Conservation (phyloP, 1,140 invertebrate genomes). For the Centruroides sculpturatus region DNA sequence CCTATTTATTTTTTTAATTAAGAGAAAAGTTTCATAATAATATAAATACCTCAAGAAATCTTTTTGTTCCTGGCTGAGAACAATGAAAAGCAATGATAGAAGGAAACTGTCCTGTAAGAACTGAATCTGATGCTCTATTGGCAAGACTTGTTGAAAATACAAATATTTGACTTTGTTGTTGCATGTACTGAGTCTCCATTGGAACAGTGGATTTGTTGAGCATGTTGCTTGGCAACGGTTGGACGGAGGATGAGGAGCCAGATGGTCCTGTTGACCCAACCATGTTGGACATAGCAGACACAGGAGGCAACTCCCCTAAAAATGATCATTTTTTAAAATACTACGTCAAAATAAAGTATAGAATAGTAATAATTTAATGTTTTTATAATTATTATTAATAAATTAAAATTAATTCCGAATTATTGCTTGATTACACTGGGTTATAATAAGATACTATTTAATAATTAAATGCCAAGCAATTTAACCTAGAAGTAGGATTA, state of each 20-base stretch:
- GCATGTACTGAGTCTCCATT: constrained; percentile 69
- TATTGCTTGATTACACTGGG: no score
- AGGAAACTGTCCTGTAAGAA: constrained; percentile 69
- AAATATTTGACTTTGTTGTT: constrained; percentile 95
- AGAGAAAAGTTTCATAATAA: constrained; percentile 2
- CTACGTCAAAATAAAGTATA: neutral
- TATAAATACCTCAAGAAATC: constrained; percentile 60
- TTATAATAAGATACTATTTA: no score
- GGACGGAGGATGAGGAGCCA: constrained; percentile 30
- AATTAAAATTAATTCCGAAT: no score
- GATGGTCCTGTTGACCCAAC: constrained; percentile 12
- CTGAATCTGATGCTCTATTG: constrained; percentile 85
- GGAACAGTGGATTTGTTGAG: constrained; percentile 62
- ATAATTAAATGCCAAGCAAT: no score
- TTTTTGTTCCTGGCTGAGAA: constrained; percentile 85
- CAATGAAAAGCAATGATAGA: constrained; percentile 91
- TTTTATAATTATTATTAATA: no score
- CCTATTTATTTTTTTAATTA: neutral
- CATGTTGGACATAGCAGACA: constrained; percentile 16
- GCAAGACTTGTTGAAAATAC: constrained; percentile 88
- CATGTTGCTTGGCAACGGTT: constrained; percentile 57
- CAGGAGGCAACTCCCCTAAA: constrained; percentile 7
- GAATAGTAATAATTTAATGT: neutral
- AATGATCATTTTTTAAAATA: neutral
- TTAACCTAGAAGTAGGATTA: no score